phyloP scores from a whole-genome alignment of 1,140 invertebrate species.

The Campoletis sonorensis region DNA sequence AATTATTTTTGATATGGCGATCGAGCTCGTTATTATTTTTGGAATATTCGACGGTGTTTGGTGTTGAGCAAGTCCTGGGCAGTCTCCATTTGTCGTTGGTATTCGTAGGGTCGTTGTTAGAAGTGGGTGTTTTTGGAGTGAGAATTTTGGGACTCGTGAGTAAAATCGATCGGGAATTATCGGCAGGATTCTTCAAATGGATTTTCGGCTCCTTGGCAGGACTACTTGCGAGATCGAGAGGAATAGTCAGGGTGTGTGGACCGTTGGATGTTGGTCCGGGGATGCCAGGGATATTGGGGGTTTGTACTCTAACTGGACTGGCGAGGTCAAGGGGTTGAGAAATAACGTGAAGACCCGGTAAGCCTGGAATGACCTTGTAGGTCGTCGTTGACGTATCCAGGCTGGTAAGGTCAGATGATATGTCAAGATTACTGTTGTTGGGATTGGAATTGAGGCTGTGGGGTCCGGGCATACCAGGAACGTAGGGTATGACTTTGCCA shows the following conservation, averaged over 20 bases:
- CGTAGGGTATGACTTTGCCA: conserved; percentile 88
- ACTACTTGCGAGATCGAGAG: conserved; percentile 36
- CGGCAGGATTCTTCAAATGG: too few relatives aligned
- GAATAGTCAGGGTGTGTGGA: neutral
- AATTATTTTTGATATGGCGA: conserved; percentile 56
- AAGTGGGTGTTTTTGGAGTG: neutral
- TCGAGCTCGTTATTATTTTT: conserved; percentile 53
- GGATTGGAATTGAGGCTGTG: conserved; percentile 76
- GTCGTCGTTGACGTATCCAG: conserved; percentile 45
- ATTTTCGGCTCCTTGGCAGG: neutral
- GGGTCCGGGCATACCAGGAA: conserved; percentile 91
- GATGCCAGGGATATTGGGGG: conserved; percentile 33
- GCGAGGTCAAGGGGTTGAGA: conserved; percentile 69
- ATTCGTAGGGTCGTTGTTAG: neutral
- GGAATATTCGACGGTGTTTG: conserved; percentile 38
- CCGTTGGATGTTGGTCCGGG: conserved; percentile 21
- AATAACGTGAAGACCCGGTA: conserved; percentile 64
- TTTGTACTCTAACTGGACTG: conserved; percentile 64
- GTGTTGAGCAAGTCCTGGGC: conserved; percentile 41
- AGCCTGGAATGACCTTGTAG: conserved; percentile 68
- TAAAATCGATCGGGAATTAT: too few relatives aligned
- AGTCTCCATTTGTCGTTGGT: conserved; percentile 23
- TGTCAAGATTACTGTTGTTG: conserved; percentile 71
- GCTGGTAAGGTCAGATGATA: conserved; percentile 61
- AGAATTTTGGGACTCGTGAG: conserved; percentile 46